Percentiles rank a stretch among this genome's conserved stretches.
These are phyloP conservation scores for Parasteatoda tepidariorum DNA, from an alignment of 1,140 invertebrate genomes.

Conservation along the genomic window DNA sequence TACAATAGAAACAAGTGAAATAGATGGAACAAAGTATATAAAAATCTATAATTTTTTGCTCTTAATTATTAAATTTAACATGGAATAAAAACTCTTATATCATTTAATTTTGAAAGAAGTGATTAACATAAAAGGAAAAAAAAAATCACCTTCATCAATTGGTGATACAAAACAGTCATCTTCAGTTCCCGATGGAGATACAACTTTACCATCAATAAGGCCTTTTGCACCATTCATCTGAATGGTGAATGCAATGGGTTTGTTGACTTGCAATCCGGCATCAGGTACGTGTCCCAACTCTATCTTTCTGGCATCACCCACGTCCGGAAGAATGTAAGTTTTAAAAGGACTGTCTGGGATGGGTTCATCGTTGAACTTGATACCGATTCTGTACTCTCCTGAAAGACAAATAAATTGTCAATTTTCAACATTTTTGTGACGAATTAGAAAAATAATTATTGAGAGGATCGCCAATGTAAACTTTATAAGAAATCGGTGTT, in stretches of 20 bases:
- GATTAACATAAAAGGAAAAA: too few species aligned
- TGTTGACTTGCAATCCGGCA: constrained; percentile 82
- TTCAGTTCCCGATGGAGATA: constrained; percentile 89
- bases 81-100: too few species aligned
- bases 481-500: too few species aligned
- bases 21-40: too few species aligned
- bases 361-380: constrained; percentile 98
- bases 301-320: constrained; percentile 92
- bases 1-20: too few species aligned
- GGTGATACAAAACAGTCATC: constrained; percentile 96
- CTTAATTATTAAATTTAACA: too few species aligned
- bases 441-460: neutral
- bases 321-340: constrained; percentile 86
- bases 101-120: too few species aligned
- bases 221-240: constrained; percentile 94
- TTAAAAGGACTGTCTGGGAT: constrained; percentile 98
- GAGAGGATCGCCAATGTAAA: too few species aligned
- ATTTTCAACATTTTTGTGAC: neutral
- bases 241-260: constrained; percentile 93
- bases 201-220: constrained; percentile 87
- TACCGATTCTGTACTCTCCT: constrained; percentile 94
- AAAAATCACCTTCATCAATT: constrained; percentile 82
- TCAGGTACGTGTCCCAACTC: constrained; percentile 91
- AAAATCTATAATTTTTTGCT: too few species aligned
- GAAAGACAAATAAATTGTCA: neutral